Evolutionary conservation across 1,140 invertebrate species (phyloP), one percentile per base, ranked within the genome.

Genomic region (Zelostemma sp.): DNA sequence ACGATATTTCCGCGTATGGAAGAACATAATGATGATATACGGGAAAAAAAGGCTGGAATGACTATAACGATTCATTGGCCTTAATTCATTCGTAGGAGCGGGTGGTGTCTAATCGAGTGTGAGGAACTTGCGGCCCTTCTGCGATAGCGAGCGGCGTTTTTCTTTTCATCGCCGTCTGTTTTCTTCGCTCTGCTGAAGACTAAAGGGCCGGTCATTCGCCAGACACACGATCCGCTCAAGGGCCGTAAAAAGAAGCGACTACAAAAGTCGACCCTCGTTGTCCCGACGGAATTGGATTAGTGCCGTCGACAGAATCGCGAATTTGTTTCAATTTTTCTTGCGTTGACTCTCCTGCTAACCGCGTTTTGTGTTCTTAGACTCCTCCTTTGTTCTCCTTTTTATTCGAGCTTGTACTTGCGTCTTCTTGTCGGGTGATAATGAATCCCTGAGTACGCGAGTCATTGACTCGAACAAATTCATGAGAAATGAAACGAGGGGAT

Each of bases 291-390:
- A 69, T 69, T 72, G 66, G 66, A 68, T 72, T 72, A 72, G 57
- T 41, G 48, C 50, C 62, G 50, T 59, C 62, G 61, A 72, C 65
- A 57, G 57, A 66, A 68, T 69, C 49, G 58, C 61, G 55, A 63
- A 74, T 74, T 74, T 67, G 65, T 74, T 71, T 74, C 72, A 74
- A 74, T 74, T 62, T 71, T 68, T 74, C 62, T 56, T 59, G 1
- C 31, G 6, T 41, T 31, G 51, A 28, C 28, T 46, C 43, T 47
- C 48, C 18, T 31, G 43, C 43, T 40, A 50, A 47, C 17, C 31
- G 49, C 50, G 1, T 54, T 47, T 46, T 48, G 28, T 16, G 15
- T 31, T 46, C 19, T 35, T 35, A 35, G 5, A 35, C 33, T 33
- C 19, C 16, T 21, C 38, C 33, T 31, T 18, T 17, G 18, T 35